Evolutionary conservation across 2,797 vertebrate species (phyloP), one percentile per base, ranked within the genome.

Genomic region (Mus spretus): DNA sequence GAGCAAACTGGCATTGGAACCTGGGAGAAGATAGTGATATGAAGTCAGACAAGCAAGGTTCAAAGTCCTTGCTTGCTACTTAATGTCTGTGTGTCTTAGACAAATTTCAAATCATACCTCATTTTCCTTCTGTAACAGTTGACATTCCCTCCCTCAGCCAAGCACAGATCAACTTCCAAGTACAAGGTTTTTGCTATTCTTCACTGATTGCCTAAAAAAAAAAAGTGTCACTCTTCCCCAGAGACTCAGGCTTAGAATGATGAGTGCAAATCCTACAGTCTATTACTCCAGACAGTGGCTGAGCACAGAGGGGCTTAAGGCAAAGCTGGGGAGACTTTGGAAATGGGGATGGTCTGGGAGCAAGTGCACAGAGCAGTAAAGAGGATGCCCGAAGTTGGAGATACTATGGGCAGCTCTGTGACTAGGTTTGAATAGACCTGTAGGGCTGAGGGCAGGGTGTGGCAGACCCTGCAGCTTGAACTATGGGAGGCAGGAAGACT

Each of bases 391-490:
- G 20, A 26, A 72, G 53, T 44, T 26, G 57, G 75, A 44, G 31
- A 13, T 5, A 2, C 7, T 5, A 0, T 34, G 37, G 47, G 44
- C 44, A 53, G 63, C 83, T 67, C 83, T 86, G 31, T 53, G 44
- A n/a, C 83, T 24, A 67, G 70, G 34, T 72, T 9, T 63, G 31
- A 82, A 47, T 47, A 10, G 24, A 89, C 78, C 28, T 63, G 92
- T 2, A 10, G 74, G 85, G 44, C 53, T 15, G 3, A 31, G 26
- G 53, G 6, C 19, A 22, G 24, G 74, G 34, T 4, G 20, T 2
- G 11, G 20, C 2, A 10, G 3, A 0, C 28, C 6, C 0, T 14
- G 12, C 44, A 53, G 74, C 61, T 37, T 8, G 3, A 6, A 59
- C 77, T 40, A 22, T 34, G 2, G 2, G 72, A 53, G n/a, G 31